Base-by-base conservation (phyloP, 2,888 invertebrate species). In the Trichogramma evanescens region DNA sequence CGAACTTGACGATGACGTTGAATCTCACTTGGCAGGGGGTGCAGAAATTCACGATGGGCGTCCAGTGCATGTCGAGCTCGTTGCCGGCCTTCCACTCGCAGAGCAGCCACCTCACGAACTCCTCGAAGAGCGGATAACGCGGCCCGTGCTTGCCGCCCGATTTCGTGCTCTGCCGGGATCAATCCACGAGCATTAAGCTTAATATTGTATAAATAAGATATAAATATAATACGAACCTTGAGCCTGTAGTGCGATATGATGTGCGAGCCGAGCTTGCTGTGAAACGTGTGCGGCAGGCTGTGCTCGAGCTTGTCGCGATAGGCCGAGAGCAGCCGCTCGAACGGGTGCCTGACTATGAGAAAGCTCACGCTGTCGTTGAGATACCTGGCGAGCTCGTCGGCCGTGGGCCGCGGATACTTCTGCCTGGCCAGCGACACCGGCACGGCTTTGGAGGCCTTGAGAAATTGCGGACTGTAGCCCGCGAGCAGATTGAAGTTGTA, bases 401-500 rank as follows among this genome's bases (percentile, higher is more conserved):
- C 80, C 0, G 87, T 84, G 6, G 90, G 89, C 67, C 91, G 82
- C 6, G 89, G 89, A 78, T 91, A 91, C 71, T 86, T 87, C 72
- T 87, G 88, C 68, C 92, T 82, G 5, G 92, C 92, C 71, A 91
- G 78, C 66, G 86, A 86, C 66, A 92, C 81, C 54, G 90, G 89
- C 55, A 91, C 90, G 71, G 88, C 74, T 75, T 89, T 89, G 59
- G 88, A 90, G 71, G 87, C 87, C 73, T 86, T 86, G 68, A 91
- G 80, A 79, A 88, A 91, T 56, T 85, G 84, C 7, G 89, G 86
- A 61, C 87, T 85, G 77, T 91, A 91, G 79, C 92, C 92, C 6
- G 91, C 91, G 78, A 93, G 84, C 56, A 91, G 79, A 78, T 92
- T 91, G 79, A 93, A 92, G 79, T 92, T 92, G 79, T 91, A 91